Base-by-base conservation (phyloP, 2,797 vertebrate genomes). In the Garrulus glandarius region DNA sequence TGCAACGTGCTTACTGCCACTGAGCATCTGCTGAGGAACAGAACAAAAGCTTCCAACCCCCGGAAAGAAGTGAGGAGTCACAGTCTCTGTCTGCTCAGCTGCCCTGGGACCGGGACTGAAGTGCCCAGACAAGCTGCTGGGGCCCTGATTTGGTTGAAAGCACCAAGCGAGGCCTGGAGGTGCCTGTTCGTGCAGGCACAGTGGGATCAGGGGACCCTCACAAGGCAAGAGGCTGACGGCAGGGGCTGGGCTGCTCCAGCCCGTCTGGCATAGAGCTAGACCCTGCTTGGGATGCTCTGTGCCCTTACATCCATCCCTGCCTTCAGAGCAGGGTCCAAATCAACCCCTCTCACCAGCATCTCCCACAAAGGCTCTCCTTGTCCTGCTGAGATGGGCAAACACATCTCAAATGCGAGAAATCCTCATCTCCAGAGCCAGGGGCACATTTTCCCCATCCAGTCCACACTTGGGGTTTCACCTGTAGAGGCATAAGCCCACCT, bases 231-330 rank as follows among this genome's bases (percentile, higher is more conserved):
- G 49, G 70, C 39, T n/a, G 67, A 63, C 34, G 41, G 49, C 68
- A 46, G 55, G 43, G 59, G 69, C 12, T 67, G 63, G 41, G n/a
- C 67, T 72, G 59, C 50, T 64, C 75, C 34, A 64, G 49, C 57
- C 59, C 0, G 0, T 63, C 53, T 68, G 68, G 26, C 19, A 23
- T 0, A 1, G 63, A 57, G 19, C 16, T 17, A 7, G 18, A 57
- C 4, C 19, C 44, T 24, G 55, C 74, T 56, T 17, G 4, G 37
- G 46, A 36, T 59, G 55, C 68, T 46, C 37, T 2, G 0, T 21
- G 44, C n/a, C 44, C 49, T 69, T 49, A 27, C n/a, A 34, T 18
- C 75, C 72, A 52, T 19, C 11, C 0, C 55, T 56, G 30, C 29
- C n/a, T 78, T 23, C 27, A 49, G 32, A 52, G 37, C 18, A 49